phyloP scores from a whole-genome alignment of 2,888 invertebrate species.

The Argyresthia goedartella region DNA sequence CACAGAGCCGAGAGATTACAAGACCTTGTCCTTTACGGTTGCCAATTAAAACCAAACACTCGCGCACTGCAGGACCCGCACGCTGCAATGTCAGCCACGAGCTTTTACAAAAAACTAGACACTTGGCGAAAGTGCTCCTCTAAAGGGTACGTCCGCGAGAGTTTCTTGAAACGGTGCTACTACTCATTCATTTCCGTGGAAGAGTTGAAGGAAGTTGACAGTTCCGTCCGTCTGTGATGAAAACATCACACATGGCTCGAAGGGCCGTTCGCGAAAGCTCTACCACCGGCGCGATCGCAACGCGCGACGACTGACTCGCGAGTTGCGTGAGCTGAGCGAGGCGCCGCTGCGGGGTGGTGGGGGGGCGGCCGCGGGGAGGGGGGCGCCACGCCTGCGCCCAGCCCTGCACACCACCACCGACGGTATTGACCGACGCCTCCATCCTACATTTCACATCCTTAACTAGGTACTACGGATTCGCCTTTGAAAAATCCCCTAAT shows the following conservation, averaged over 20 bases:
- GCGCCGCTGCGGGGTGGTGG: no score
- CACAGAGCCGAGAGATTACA: constrained; percentile 20
- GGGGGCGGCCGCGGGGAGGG: constrained; percentile 21
- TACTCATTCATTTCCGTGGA: constrained; percentile 43
- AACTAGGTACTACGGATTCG: constrained; percentile 62
- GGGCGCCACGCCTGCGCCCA: constrained; percentile 58
- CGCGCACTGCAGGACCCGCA: constrained; percentile 67
- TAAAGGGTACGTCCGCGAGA: constrained; percentile 4
- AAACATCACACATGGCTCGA: constrained; percentile 65
- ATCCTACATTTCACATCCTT: constrained; percentile 67
- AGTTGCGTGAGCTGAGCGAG: constrained; percentile 57
- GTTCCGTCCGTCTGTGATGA: constrained; percentile 53
- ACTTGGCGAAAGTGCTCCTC: constrained; percentile 52
- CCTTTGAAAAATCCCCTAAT: constrained; percentile 64
- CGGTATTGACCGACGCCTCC: constrained; percentile 71
- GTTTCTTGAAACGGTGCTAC: constrained; percentile 15
- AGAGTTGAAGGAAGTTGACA: constrained; percentile 38
- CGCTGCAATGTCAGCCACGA: constrained; percentile 68
- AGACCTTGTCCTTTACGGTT: constrained; percentile 22
- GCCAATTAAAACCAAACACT: constrained; percentile 65
- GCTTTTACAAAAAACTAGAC: constrained; percentile 58
- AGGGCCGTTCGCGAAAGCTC: constrained; percentile 36
- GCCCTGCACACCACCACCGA: constrained; percentile 61
- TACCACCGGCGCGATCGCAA: constrained; percentile 57
- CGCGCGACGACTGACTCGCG: constrained; percentile 65